Percentiles rank a stretch among this genome's conserved stretches.
phyloP scores from a whole-genome alignment of 1,140 invertebrate species.

The Papilio helenus region DNA sequence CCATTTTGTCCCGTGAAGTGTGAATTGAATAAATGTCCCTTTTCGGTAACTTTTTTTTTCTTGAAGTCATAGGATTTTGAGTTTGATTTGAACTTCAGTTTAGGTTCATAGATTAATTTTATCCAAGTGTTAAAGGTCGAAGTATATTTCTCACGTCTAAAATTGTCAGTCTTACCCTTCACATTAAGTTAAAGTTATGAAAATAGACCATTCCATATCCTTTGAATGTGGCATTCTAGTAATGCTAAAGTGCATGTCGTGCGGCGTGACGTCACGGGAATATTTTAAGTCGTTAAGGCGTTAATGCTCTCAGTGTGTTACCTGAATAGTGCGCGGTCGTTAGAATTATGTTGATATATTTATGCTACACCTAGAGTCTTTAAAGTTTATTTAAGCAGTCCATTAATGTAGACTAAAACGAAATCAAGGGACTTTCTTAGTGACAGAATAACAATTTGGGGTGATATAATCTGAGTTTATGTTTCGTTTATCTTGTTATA shows the following conservation, averaged over 20 bases:
- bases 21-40: neutral
- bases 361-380: too few relatives aligned
- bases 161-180: neutral
- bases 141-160: neutral
- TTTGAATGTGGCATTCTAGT: neutral
- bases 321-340: neutral
- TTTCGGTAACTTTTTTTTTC: neutral
- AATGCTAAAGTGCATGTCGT: slow-evolving; percentile 4
- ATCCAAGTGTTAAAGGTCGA: neutral
- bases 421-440: too few relatives aligned
- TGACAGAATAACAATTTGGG: too few relatives aligned
- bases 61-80: neutral
- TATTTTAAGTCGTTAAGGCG: neutral
- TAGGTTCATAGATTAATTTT: neutral
- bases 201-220: neutral
- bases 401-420: too few relatives aligned
- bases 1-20: neutral
- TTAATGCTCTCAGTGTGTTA: neutral
- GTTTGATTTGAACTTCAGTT: too few relatives aligned
- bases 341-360: neutral
- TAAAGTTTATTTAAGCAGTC: too few relatives aligned
- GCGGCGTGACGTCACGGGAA: neutral
- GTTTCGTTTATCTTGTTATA: too few relatives aligned
- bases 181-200: slow-evolving; percentile 3
- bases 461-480: too few relatives aligned